Conservation (phyloP, 2,888 invertebrate species). For the Spodoptera exigua region DNA sequence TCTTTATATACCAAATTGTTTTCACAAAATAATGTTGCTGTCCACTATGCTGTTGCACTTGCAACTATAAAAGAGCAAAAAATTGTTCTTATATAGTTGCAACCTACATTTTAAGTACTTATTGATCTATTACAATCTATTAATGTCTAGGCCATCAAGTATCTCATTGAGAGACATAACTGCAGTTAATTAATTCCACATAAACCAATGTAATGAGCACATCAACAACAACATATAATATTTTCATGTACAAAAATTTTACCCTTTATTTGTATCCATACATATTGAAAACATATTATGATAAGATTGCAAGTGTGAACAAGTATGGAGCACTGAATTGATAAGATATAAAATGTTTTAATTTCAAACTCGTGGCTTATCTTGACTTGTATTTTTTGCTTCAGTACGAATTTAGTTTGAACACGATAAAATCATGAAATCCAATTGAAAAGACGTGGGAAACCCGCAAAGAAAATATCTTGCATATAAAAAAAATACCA, state of each 20-base stretch:
- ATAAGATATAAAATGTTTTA: constrained; percentile 60
- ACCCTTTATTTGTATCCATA: constrained; percentile 31
- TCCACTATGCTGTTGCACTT: no score
- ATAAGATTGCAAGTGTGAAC: constrained; percentile 60
- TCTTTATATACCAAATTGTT: no score
- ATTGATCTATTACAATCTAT: constrained; percentile 2
- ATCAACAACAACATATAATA: constrained; percentile 16
- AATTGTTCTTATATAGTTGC: no score
- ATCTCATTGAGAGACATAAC: constrained; percentile 5
- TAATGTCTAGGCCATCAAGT: constrained; percentile 48
- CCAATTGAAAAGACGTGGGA: no score
- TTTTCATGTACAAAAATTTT: constrained; percentile 25
- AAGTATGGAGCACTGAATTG: constrained; percentile 49
- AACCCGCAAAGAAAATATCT: no score
- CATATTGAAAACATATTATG: constrained; percentile 46
- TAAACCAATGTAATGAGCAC: constrained; percentile 15
- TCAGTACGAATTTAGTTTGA: constrained; percentile 5
- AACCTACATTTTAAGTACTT: no score
- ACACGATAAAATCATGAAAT: no score
- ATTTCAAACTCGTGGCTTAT: constrained; percentile 43
- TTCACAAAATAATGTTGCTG: no score
- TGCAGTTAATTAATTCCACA: constrained; percentile 18
- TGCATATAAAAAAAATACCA: no score
- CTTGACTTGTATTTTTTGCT: constrained; percentile 24
- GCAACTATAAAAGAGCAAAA: no score